These are phyloP conservation scores for Sesia apiformis DNA, from an alignment of 2,888 invertebrate species.

Conservation along the genomic window DNA sequence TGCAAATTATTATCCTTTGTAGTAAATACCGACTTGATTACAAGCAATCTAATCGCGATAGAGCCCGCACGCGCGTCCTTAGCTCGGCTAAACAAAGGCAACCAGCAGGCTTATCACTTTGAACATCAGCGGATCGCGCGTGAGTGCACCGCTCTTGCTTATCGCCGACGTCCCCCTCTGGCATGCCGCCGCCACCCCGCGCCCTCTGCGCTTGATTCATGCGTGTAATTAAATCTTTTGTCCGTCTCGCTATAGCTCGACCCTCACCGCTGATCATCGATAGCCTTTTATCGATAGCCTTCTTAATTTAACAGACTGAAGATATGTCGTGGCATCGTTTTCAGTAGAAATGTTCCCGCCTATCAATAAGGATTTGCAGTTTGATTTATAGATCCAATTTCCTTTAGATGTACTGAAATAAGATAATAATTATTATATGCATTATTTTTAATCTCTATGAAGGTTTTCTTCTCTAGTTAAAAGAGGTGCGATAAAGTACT, in stretches of 20 bases:
- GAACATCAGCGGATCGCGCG: conserved; percentile 43
- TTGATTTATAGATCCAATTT: conserved; percentile 24
- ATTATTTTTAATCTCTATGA: no score
- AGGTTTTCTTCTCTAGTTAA: no score
- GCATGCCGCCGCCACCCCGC: conserved; percentile 19
- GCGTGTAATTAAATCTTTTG: conserved; percentile 74
- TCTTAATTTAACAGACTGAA: conserved; percentile 46
- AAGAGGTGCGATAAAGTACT: no score
- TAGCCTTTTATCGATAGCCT: conserved; percentile 35
- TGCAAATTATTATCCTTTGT: no score
- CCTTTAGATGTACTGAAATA: not conserved
- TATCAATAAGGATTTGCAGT: conserved; percentile 33
- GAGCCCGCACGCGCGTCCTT: conserved; percentile 43
- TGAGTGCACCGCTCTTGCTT: conserved; percentile 47
- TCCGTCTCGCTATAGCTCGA: conserved; percentile 43
- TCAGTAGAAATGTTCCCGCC: conserved; percentile 3
- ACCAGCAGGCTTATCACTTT: conserved; percentile 32
- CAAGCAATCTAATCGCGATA: conserved; percentile 25
- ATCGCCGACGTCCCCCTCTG: conserved; percentile 32
- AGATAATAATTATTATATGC: not conserved
- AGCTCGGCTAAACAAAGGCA: conserved; percentile 12
- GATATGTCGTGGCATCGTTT: not conserved
- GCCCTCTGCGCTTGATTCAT: conserved; percentile 59
- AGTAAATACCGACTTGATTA: not conserved
- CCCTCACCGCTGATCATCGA: conserved; percentile 37